Percentiles rank a stretch among this genome's conserved stretches.
phyloP scores from a whole-genome alignment of 92 coral and sea anemone species.

The Metridium senile region DNA sequence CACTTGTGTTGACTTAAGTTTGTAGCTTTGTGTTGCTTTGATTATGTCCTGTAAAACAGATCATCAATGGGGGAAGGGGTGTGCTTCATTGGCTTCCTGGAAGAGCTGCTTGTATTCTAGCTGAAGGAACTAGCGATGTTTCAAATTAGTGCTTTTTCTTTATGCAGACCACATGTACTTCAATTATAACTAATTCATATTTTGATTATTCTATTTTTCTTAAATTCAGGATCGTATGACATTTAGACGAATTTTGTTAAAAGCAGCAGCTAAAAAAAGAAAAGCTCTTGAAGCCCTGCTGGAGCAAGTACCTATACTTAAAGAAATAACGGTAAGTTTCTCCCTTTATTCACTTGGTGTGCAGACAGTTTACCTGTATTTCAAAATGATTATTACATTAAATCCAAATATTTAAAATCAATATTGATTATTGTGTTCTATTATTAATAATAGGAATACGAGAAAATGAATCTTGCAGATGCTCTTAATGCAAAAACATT shows the following conservation, averaged over 20 bases:
- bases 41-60: too few species aligned
- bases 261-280: constrained; percentile 98
- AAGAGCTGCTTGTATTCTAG: too few species aligned
- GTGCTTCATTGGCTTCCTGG: too few species aligned
- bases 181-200: too few species aligned
- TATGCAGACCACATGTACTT: too few species aligned
- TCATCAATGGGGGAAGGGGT: too few species aligned
- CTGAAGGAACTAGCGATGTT: too few species aligned
- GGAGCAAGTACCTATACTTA: constrained; percentile 90
- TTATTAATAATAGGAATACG: constrained; percentile 60
- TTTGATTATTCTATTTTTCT: too few species aligned
- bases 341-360: background rate
- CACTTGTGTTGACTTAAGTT: too few species aligned
- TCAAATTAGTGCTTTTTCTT: too few species aligned
- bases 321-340: constrained; percentile 76
- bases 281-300: constrained; percentile 81
- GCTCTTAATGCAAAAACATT: constrained; percentile 77
- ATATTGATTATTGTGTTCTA: background rate
- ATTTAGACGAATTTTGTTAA: constrained; percentile 90
- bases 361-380: background rate
- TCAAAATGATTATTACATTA: background rate
- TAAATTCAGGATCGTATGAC: constrained; percentile 87
- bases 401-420: background rate
- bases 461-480: constrained; percentile 97
- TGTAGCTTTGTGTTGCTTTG: too few species aligned